Conservation (phyloP, 2,888 invertebrate species). For the Mechanitis mazaeus region DNA sequence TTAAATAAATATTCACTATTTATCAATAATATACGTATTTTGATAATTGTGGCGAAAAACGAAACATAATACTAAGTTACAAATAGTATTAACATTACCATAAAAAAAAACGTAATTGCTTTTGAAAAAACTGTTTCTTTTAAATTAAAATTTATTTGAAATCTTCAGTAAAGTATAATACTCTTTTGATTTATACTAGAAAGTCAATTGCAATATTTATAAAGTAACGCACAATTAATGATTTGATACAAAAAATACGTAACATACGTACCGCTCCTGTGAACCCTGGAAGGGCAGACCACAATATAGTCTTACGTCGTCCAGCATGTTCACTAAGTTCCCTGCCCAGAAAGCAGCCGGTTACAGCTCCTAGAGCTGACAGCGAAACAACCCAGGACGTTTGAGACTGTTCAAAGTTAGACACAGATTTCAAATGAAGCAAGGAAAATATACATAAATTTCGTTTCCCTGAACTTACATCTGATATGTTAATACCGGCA, state of each 20-base stretch:
- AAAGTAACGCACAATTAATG: neutral
- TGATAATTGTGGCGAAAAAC: neutral
- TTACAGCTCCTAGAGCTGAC: conserved; percentile 73
- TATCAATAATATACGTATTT: too few relatives aligned
- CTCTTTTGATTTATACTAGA: too few relatives aligned
- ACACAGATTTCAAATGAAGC: conserved; percentile 2
- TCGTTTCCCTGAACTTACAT: conserved; percentile 47
- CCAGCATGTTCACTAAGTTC: conserved; percentile 75
- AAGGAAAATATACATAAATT: neutral
- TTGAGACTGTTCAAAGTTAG: conserved; percentile 48
- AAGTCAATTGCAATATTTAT: too few relatives aligned
- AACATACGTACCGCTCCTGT: conserved; percentile 71
- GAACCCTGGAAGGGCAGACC: conserved; percentile 69
- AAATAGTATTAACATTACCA: too few relatives aligned
- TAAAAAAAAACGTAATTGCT: too few relatives aligned
- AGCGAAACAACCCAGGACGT: conserved; percentile 78
- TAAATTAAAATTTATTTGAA: too few relatives aligned
- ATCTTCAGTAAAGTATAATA: too few relatives aligned
- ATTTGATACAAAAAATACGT: neutral
- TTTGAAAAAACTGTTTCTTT: too few relatives aligned
- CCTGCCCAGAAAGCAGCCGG: conserved; percentile 75
- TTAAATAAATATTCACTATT: too few relatives aligned
- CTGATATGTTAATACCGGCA: conserved; percentile 55
- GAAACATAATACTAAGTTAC: neutral
- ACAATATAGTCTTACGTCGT: conserved; percentile 70